These are phyloP conservation scores for Lamellibrachia luymesi DNA, from an alignment of 1,140 invertebrate species.

Conservation along the genomic window DNA sequence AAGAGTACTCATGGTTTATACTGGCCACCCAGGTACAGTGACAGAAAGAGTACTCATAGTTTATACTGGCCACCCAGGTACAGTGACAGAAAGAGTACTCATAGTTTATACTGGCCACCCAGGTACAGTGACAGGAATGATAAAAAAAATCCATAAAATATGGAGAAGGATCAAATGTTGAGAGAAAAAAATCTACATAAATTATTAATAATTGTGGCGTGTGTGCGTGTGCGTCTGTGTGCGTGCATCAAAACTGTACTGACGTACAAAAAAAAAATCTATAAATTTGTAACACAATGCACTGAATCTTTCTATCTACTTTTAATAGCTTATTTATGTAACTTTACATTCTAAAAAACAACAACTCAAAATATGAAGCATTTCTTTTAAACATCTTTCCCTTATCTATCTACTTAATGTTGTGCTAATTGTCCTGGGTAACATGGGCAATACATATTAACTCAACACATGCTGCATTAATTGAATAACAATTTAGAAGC, in stretches of 20 bases:
- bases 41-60: no score
- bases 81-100: no score
- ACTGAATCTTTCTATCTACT: background rate
- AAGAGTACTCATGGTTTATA: no score
- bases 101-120: no score
- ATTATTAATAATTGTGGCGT: background rate
- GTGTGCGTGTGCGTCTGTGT: background rate
- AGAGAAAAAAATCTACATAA: background rate
- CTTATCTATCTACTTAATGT: background rate
- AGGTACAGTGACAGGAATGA: background rate
- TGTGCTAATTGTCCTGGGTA: no score
- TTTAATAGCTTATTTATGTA: background rate
- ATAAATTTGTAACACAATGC: background rate
- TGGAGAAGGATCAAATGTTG: background rate
- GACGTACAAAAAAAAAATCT: background rate
- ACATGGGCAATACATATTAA: background rate
- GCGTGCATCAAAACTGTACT: background rate
- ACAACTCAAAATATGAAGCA: background rate
- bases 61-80: no score
- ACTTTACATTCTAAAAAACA: background rate
- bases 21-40: no score
- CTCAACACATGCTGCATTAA: background rate
- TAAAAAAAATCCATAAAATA: background rate
- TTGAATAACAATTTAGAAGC: background rate
- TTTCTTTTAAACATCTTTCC: background rate